Evolutionary conservation across 2,888 invertebrate species (phyloP).

Genomic region (Psylliodes chrysocephalus): DNA sequence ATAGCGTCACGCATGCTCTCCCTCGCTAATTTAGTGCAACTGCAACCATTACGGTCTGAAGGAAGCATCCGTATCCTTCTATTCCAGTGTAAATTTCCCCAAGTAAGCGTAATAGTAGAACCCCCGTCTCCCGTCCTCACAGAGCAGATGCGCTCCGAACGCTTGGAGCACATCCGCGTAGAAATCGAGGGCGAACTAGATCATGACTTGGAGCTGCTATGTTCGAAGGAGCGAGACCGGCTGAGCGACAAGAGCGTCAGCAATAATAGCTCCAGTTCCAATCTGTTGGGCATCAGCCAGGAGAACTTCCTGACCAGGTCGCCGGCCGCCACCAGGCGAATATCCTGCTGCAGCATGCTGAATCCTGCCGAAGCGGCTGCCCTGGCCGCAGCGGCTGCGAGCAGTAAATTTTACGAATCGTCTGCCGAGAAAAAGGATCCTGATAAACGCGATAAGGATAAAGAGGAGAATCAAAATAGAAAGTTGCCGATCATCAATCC

Average conservation of each 20-base stretch:
- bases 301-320: slow-evolving; percentile 78
- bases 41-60: too few species aligned
- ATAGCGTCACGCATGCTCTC: slow-evolving; percentile 9
- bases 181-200: slow-evolving; percentile 57
- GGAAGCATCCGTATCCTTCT: slow-evolving; percentile 20
- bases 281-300: slow-evolving; percentile 71
- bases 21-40: slow-evolving; percentile 20
- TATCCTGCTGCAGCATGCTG: slow-evolving; percentile 90
- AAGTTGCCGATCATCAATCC: slow-evolving; percentile 92
- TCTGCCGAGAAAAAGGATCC: slow-evolving; percentile 61
- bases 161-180: slow-evolving; percentile 57
- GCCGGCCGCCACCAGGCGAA: slow-evolving; percentile 86
- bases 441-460: slow-evolving; percentile 44
- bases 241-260: slow-evolving; percentile 58
- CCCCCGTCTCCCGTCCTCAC: slow-evolving; percentile 79
- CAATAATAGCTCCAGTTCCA: slow-evolving; percentile 68
- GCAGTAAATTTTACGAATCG: slow-evolving; percentile 65
- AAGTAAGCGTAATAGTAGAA: slow-evolving; percentile 79
- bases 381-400: slow-evolving; percentile 71
- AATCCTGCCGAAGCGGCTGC: slow-evolving; percentile 76
- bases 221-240: slow-evolving; percentile 58
- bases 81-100: slow-evolving; percentile 66
- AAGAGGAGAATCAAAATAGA: slow-evolving; percentile 64
- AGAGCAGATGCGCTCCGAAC: slow-evolving; percentile 62
- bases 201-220: slow-evolving; percentile 58